Evolutionary conservation across 2,797 vertebrate genomes (phyloP), one percentile per base, ranked within the genome.

Genomic region (Poeciliopsis presidionis): DNA sequence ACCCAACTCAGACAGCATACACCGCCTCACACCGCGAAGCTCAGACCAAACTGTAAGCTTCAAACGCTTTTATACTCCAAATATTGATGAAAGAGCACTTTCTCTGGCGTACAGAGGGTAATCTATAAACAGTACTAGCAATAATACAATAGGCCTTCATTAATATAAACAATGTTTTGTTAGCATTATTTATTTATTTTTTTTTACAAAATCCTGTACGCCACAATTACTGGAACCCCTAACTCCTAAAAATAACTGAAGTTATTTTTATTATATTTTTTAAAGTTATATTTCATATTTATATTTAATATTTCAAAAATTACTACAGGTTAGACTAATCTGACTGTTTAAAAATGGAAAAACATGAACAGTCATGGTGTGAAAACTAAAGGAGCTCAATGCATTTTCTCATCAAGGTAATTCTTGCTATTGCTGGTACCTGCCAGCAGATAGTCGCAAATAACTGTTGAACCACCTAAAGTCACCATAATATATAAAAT

Each of bases 1-100:
- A 96, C 95, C 95, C 95, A 95, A 93, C 79, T 81, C 85, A 92
- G 89, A 79, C 86, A 74, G 86, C 65, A 70, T 82, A 86, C 76
- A 30, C 88, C 74, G 79, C 83, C 84, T 91, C 87, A 87, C 89
- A 81, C 86, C 88, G 88, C 67, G 80, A 83, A 88, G 77, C 75
- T 75, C 78, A 91, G 85, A 94, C 91, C 90, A 93, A 91, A 93
- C 90, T 89, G 78, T 82, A 88, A 89, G 79, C 89, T 90, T 92
- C 90, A 91, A 84, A 86, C 90, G 79, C 80, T 89, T 88, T 92
- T 89, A 88, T 79, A 89, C 75, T 91, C 80, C 77, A 93, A 94
- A 94, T 92, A 94, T 89, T 78, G 85, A 88, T 84, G 87, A 81
- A 76, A 81, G 74, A 81, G 61, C 51, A 73, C 55, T 80, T 77